These are phyloP conservation scores for Neosilurus hyrtlii DNA, from an alignment of 2,797 vertebrate genomes.

Conservation along the genomic window DNA sequence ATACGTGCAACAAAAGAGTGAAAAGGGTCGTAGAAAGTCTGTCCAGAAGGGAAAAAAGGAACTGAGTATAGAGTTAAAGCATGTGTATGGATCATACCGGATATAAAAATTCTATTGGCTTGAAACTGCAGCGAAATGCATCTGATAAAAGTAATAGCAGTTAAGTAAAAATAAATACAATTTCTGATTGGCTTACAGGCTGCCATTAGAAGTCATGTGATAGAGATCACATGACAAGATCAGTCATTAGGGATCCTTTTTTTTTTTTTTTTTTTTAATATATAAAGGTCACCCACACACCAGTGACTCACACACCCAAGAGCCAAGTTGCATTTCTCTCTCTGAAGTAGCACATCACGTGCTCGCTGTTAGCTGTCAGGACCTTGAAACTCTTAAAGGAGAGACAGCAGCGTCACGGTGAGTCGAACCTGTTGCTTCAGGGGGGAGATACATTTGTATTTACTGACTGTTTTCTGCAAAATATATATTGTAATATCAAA, in stretches of 20 bases:
- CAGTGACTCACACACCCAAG: slow-evolving; percentile 10
- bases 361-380: not conserved
- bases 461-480: not conserved
- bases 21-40: not conserved
- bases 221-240: slow-evolving; percentile 52
- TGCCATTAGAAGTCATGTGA: slow-evolving; percentile 37
- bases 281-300: slow-evolving; percentile 2
- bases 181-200: slow-evolving; percentile 44
- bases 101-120: not conserved
- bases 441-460: not conserved
- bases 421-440: not conserved
- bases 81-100: not conserved
- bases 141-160: not conserved
- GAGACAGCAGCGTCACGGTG: not conserved
- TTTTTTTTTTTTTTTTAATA: not conserved
- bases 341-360: not conserved
- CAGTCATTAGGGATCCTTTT: slow-evolving; percentile 44
- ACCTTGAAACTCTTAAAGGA: not conserved
- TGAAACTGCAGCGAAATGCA: not conserved
- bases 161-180: not conserved
- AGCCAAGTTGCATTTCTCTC: not conserved
- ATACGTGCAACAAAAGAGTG: not conserved
- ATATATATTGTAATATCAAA: not conserved
- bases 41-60: not conserved
- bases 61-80: not conserved